A percentile compares a stretch with the other conserved stretches of the same genome.
Evolutionary conservation across 2,888 invertebrate genomes (phyloP).

Genomic region (Congeria kusceri): DNA sequence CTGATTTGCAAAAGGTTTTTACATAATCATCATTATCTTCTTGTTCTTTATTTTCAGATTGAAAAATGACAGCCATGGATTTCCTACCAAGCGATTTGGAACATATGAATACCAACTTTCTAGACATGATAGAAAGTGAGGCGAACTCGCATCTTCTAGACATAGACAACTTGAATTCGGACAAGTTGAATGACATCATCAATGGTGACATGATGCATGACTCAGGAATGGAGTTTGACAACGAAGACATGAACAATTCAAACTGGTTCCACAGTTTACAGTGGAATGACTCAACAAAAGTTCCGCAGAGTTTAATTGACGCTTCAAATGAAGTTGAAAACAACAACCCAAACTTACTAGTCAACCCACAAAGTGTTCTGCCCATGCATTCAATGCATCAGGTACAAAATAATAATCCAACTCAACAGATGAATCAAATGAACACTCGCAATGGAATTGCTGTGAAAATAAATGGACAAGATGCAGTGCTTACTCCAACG

Average conservation of each 20-base stretch:
- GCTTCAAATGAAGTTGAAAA: constrained; percentile 74
- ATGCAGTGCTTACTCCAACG: constrained; percentile 60
- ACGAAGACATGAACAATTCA: constrained; percentile 53
- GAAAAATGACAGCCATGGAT: constrained; percentile 62
- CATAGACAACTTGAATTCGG: constrained; percentile 67
- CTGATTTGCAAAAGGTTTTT: no score
- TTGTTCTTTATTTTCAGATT: neutral
- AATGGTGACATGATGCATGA: constrained; percentile 53
- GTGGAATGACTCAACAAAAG: constrained; percentile 71
- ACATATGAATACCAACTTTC: constrained; percentile 61
- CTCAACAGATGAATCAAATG: constrained; percentile 53
- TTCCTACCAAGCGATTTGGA: constrained; percentile 63
- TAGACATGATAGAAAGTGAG: constrained; percentile 67
- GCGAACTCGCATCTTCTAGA: constrained; percentile 63
- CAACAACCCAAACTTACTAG: constrained; percentile 88
- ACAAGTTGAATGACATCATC: constrained; percentile 63
- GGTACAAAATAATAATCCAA: constrained; percentile 36
- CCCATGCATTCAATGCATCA: constrained; percentile 87
- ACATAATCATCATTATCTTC: no score
- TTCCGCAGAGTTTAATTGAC: constrained; percentile 70
- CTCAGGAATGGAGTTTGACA: constrained; percentile 31
- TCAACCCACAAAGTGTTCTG: constrained; percentile 96
- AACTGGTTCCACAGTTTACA: constrained; percentile 73
- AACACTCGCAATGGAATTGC: constrained; percentile 57
- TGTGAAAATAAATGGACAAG: constrained; percentile 65